Evolutionary conservation across 2,113 vertebrate genomes (phyloP).

Genomic region (Myiopsitta monachus): DNA sequence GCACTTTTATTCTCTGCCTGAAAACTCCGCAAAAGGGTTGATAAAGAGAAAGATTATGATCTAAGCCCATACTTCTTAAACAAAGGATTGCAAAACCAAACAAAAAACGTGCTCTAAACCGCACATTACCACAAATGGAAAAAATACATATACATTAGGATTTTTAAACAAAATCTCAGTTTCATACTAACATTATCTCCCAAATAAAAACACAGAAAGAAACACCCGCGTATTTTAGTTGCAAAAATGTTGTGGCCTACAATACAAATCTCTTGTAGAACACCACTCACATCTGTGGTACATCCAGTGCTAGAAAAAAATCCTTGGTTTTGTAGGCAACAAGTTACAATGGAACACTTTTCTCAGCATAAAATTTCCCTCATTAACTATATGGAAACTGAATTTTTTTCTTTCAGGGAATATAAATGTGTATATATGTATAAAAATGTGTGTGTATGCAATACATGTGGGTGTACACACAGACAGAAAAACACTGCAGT

Average conservation of each 20-base stretch:
- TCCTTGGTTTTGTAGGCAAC: not conserved
- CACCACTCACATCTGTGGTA: not conserved
- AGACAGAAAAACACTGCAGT: not conserved
- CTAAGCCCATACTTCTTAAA: not conserved
- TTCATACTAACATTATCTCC: not conserved
- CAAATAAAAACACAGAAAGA: not conserved
- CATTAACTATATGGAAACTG: not conserved
- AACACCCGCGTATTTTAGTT: not conserved
- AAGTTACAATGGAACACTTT: not conserved
- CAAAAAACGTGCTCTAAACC: not conserved
- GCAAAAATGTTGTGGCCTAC: not conserved
- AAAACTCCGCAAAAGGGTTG: not conserved
- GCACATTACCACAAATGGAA: not conserved
- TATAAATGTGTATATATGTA: not conserved
- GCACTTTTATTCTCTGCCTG: not conserved
- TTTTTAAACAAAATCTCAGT: not conserved
- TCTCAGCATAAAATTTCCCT: not conserved
- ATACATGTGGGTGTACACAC: not conserved
- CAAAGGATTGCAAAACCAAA: not conserved
- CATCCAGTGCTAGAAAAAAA: not conserved
- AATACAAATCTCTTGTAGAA: not conserved
- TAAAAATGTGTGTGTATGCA: not conserved
- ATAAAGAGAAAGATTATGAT: not conserved
- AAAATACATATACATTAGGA: not conserved
- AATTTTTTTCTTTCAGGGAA: not conserved